Evolutionary conservation across 92 coral and sea anemone species (phyloP), one percentile per base, ranked within the genome.

Genomic region (Epizoanthus stellaris): DNA sequence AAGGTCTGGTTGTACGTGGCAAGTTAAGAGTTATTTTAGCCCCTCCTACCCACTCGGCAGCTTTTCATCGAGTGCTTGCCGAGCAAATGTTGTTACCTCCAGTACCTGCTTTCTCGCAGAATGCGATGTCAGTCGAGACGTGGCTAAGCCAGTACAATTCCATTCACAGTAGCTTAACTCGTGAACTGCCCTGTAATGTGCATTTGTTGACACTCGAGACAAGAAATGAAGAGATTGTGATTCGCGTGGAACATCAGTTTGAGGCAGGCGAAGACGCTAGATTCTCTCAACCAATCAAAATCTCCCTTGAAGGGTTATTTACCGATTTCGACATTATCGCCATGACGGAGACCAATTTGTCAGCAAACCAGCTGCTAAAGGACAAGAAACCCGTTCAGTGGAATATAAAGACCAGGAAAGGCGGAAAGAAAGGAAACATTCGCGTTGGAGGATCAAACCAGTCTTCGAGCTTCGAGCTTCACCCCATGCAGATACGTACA

Each of bases 241-340:
- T 97, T 61, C 93, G 99, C 69, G 86, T 97, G n/a, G 99, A 97
- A 73, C 98, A 97, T 61, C 99, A 97, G 90, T 95, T 83, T 70
- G 98, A 91, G 81, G 92, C 85, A n/a, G 97, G 86, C 67, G 99
- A 97, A 74, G 99, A 97, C 49, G 88, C 89, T 5, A 87, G 87
- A 85, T 91, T 97, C 45, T 97, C 98, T 34, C 85, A 70, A n/a
- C 95, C 99, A 2, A 93, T 95, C 52, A 92, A 89, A 80, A 91
- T 97, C 74, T 92, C 93, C 39, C 80, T 97, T n/a, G 81, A 89
- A 42, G 94, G 90, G 39, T 89, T 97, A 19, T 95, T 97, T 71
- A 77, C 89, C 39, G 91, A 91, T 54, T 91, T 97, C 67, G 93
- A 93, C 39, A 82, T 97, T 66, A 87, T 89, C 38, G 71, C 93